Evolutionary conservation across 2,113 vertebrate species (phyloP), one percentile per base, ranked within the genome.

Genomic region (Strigops habroptila): DNA sequence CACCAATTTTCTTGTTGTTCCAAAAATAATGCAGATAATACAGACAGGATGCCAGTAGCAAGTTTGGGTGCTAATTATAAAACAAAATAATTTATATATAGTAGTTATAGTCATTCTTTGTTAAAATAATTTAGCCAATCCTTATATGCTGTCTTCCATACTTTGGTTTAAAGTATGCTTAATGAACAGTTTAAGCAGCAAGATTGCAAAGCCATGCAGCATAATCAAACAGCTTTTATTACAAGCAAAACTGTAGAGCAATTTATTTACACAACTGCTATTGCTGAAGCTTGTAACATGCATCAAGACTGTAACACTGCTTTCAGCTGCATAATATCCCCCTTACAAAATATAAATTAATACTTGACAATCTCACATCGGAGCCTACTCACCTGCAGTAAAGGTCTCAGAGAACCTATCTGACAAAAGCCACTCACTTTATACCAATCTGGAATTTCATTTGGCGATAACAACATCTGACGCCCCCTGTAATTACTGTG

Each of bases 391-490:
- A 99, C 99, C 99, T 99, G 99, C 49, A 97, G 60, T 82, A 99
- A 97, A 31, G 99, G 99, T 46, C 99, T 98, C 17, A 99, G 96
- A 88, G 99, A 99, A 88, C 99, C 99, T 71, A 99, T 98, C n/a
- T 96, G 98, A 67, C 95, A 95, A 96, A 96, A 99, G 93, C 98
- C 97, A 49, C 97, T 98, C 86, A 95, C 97, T 70, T 98, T 90
- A 74, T 86, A 95, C 98, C 99, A 98, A 9, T 99, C 98, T 6
- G 95, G 87, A 79, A 99, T 98, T 88, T 99, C 97, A 18, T 97
- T 91, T 0, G 99, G 99, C 70, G 97, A 97, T 52, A 99, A 81
- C 8, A 99, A 96, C 90, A 99, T 96, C 97, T 99, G 99, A 31
- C 97, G 98, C 4, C 99, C 99, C 48, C 98, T 98, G 95, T 99